Conservation (phyloP, 2,113 vertebrate genomes). For the Clarias macrocephalus region DNA sequence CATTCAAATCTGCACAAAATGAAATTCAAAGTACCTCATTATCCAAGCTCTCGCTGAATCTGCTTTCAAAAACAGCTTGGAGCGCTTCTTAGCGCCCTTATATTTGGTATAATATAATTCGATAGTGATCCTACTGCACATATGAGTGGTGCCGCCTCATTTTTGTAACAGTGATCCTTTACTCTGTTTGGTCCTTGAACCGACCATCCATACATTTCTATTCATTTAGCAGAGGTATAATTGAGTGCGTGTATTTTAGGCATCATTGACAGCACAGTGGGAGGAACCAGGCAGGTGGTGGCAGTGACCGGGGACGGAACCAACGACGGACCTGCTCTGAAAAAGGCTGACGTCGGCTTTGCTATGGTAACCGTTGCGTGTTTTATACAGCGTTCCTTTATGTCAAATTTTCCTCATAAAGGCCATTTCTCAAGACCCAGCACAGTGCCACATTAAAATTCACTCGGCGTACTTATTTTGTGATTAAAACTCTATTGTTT, state of each 20-base stretch:
- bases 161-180: not conserved
- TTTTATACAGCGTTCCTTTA: constrained; percentile 1
- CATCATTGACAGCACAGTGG: constrained; percentile 94
- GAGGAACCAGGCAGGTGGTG: constrained; percentile 91
- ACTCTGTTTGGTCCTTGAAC: constrained; percentile 12
- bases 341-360: constrained; percentile 98
- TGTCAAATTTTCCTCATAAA: no score
- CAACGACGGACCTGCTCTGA: constrained; percentile 94
- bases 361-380: constrained; percentile 83
- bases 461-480: constrained; percentile 5
- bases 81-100: not conserved
- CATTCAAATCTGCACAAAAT: not conserved
- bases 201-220: not conserved
- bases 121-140: no score
- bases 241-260: constrained; percentile 70
- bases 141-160: not conserved
- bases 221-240: constrained; percentile 4
- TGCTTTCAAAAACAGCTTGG: not conserved
- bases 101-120: not conserved
- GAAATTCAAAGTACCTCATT: constrained; percentile 6
- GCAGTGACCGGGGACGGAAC: constrained; percentile 96
- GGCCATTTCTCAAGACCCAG: not conserved
- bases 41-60: not conserved
- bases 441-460: not conserved
- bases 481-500: constrained; percentile 45